phyloP scores from a whole-genome alignment of 2,888 invertebrate genomes.

The Herminia tarsipennalis region DNA sequence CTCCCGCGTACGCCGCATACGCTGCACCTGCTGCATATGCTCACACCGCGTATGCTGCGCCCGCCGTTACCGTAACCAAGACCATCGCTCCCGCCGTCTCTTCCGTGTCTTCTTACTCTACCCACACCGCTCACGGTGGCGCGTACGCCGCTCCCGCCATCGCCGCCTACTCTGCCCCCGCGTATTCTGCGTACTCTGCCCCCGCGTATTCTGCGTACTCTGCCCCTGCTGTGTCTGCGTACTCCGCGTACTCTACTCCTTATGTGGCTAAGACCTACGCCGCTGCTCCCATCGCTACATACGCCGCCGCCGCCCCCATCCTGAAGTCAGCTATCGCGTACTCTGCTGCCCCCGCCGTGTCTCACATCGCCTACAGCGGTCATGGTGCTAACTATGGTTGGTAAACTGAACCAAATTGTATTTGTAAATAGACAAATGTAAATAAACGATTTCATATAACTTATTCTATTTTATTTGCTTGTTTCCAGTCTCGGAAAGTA shows the following conservation, averaged over 20 bases:
- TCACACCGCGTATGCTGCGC: conserved; percentile 51
- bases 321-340: conserved; percentile 78
- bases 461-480: conserved; percentile 25
- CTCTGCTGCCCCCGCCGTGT: conserved; percentile 67
- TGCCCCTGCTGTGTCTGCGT: conserved; percentile 50
- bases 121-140: background rate
- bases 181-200: conserved; percentile 63
- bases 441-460: conserved; percentile 57
- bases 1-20: conserved; percentile 56
- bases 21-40: conserved; percentile 57
- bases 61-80: conserved; percentile 41
- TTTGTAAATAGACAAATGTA: conserved; percentile 63
- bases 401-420: conserved; percentile 75
- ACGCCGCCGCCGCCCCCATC: conserved; percentile 66
- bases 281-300: conserved; percentile 52
- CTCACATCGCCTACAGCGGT: conserved; percentile 82
- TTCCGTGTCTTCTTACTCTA: background rate
- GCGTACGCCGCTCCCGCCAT: conserved; percentile 47
- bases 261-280: conserved; percentile 47
- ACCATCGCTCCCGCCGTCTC: background rate
- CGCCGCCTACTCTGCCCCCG: conserved; percentile 60
- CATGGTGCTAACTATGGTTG: conserved; percentile 88
- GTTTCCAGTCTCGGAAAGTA: background rate
- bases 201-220: conserved; percentile 51
- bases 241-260: conserved; percentile 64